Evolutionary conservation across 2,797 vertebrate species (phyloP).

Genomic region (Thripadectes ignobilis): DNA sequence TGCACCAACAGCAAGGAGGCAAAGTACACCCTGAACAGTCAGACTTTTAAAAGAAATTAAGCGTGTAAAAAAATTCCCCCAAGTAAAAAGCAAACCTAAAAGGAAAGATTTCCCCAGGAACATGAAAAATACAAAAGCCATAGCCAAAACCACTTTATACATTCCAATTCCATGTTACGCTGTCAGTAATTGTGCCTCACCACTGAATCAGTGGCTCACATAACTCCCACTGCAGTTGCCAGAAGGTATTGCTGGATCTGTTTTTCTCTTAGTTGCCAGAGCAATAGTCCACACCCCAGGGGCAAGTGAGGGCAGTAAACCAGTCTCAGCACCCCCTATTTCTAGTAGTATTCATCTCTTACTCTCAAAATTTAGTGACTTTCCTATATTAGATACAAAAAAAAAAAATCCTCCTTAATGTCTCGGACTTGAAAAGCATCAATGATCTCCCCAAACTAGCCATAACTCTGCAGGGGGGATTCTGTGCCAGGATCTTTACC

Average conservation of each 20-base stretch:
- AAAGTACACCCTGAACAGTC: neutral
- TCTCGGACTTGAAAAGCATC: neutral
- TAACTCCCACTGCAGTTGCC: neutral
- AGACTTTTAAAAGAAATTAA: conserved; percentile 19
- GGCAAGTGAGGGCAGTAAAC: neutral
- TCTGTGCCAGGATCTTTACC: neutral
- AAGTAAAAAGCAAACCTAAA: conserved; percentile 12
- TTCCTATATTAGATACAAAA: neutral
- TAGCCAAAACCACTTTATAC: neutral
- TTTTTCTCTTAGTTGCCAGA: neutral
- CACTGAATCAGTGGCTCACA: neutral
- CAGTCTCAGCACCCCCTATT: neutral
- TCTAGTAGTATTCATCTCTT: neutral
- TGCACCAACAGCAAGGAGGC: conserved; percentile 43
- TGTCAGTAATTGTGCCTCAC: neutral
- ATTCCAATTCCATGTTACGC: neutral
- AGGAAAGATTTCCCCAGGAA: conserved; percentile 26
- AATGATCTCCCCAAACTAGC: neutral
- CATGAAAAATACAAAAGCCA: neutral
- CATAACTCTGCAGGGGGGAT: neutral
- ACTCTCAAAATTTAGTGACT: neutral
- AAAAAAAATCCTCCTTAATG: neutral
- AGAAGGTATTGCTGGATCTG: neutral
- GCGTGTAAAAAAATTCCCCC: neutral
- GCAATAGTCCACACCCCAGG: neutral